A percentile compares a stretch with the other conserved stretches of the same genome.
phyloP scores from a whole-genome alignment of 2,797 vertebrate species.

The Sebastiscus albofasciatus region DNA sequence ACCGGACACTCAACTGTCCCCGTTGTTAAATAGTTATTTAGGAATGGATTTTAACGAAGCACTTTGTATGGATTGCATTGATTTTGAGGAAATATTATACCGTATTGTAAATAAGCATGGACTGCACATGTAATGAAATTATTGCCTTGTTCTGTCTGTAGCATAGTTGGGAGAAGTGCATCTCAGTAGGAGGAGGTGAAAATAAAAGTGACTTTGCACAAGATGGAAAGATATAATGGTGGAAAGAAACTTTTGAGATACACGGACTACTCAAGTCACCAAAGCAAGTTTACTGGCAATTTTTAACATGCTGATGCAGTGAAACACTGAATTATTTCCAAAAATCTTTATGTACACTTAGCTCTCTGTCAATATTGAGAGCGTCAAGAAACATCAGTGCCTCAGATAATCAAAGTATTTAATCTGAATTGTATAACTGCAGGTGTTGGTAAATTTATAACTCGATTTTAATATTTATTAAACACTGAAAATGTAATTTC shows the following conservation, averaged over 20 bases:
- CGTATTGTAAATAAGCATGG: slow-evolving; percentile 80
- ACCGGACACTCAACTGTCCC: slow-evolving; percentile 71
- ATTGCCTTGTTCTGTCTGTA: slow-evolving; percentile 80
- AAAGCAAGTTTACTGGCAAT: slow-evolving; percentile 73
- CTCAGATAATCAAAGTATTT: slow-evolving; percentile 80
- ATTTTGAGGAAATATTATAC: slow-evolving; percentile 73
- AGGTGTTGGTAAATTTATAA: slow-evolving; percentile 77
- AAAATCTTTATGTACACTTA: slow-evolving; percentile 56
- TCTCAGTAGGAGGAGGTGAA: slow-evolving; percentile 38
- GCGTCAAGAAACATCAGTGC: slow-evolving; percentile 80
- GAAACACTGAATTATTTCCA: slow-evolving; percentile 59
- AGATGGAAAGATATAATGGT: slow-evolving; percentile 38
- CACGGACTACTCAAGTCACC: slow-evolving; percentile 63
- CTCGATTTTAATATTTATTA: slow-evolving; percentile 77
- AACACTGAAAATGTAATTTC: slow-evolving; percentile 72
- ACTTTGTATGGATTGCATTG: slow-evolving; percentile 82
- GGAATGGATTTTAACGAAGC: slow-evolving; percentile 81
- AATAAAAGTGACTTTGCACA: slow-evolving; percentile 67
- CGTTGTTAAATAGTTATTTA: slow-evolving; percentile 69
- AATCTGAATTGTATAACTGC: slow-evolving; percentile 75
- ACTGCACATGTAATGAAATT: slow-evolving; percentile 71
- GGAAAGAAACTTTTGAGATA: slow-evolving; percentile 42
- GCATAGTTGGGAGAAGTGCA: slow-evolving; percentile 77
- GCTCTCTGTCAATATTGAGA: slow-evolving; percentile 65
- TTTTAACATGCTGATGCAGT: slow-evolving; percentile 67